A percentile compares a stretch with the other conserved stretches of the same genome.
phyloP scores from a whole-genome alignment of 2,113 vertebrate species.

The Pan troglodytes region NHGRI_mPanTro3-v2.1_pri NC_086015.1:108833001-108833500 shows the following conservation, averaged over 20 bases:
- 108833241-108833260: not conserved
- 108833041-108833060: not conserved
- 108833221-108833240: not conserved
- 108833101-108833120: not conserved
- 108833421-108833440: not conserved
- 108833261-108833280: constrained; percentile 5
- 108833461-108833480: constrained; percentile 3
- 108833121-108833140: constrained; percentile 7
- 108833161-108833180: not conserved
- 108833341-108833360: not conserved
- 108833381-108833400: not conserved
- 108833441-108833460: not conserved
- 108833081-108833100: not conserved
- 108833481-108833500: not conserved
- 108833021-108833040: not conserved
- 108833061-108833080: not conserved
- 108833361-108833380: not conserved
- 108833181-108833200: not conserved
- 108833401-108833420: not conserved
- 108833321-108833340: not conserved
- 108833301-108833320: not conserved
- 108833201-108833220: not conserved
- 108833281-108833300: not conserved
- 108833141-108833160: not conserved
- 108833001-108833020: not conserved